These are phyloP conservation scores for Diacarnus erythraeanus DNA, from an alignment of 37 sponge, comb jelly and placozoan genomes.

Conservation along the genomic window DNA sequence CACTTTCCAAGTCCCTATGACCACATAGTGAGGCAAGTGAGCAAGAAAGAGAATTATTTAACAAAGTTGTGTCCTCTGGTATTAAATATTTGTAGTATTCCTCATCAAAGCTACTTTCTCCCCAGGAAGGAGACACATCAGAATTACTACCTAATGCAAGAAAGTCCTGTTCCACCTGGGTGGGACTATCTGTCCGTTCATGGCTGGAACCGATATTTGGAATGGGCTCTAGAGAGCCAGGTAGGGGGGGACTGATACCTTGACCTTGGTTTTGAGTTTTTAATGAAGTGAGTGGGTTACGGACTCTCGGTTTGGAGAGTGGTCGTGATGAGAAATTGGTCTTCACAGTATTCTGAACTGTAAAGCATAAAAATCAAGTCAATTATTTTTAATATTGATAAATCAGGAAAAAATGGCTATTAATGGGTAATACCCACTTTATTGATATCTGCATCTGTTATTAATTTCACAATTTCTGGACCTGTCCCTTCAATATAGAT, in stretches of 20 bases:
- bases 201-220: not conserved
- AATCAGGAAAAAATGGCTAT: too few species aligned
- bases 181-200: conserved; percentile 35
- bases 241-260: not conserved
- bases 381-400: conserved; percentile 13
- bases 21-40: conserved; percentile 41
- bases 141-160: conserved; percentile 9
- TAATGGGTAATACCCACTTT: too few species aligned
- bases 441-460: too few species aligned
- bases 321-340: conserved; percentile 49
- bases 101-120: conserved; percentile 38
- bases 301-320: conserved; percentile 63
- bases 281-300: conserved; percentile 59
- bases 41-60: conserved; percentile 48
- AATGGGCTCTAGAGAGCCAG: not conserved
- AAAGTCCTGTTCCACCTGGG: conserved; percentile 48
- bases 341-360: conserved; percentile 10
- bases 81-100: conserved; percentile 41
- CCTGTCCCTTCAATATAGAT: too few species aligned
- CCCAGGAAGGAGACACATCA: not conserved
- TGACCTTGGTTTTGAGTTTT: not conserved
- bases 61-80: conserved; percentile 43
- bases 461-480: too few species aligned
- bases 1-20: conserved; percentile 4
- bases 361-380: too few species aligned